Evolutionary conservation across 2,113 vertebrate species (phyloP), one percentile per base, ranked within the genome.

Genomic region (Lutjanus erythropterus): DNA sequence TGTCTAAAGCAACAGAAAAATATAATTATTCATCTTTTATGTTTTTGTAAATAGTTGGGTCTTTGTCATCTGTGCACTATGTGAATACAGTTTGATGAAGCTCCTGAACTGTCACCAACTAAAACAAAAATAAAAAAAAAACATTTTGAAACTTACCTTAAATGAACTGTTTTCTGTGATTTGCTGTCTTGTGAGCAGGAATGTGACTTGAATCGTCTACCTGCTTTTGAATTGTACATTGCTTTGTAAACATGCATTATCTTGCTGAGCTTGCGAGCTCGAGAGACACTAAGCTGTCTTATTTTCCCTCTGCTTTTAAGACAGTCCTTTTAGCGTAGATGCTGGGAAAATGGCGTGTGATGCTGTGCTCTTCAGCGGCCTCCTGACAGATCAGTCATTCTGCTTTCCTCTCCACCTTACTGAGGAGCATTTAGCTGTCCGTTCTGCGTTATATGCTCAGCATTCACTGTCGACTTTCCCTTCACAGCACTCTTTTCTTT

Each of bases 371-470:
- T 55, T 64, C 21, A 42, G 21, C 39, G 11, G 29, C 12, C 52
- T 60, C 50, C 52, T 76, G 66, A 55, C 67, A 66, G 56, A 74
- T 77, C 64, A 62, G 56, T 76, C 66, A 62, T 61, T 59, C 50
- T 16, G 44, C 58, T 59, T 76, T 61, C 44, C 58, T 80, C 53
- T 41, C 37, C 39, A 44, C 59, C 69, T 78, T 33, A 3, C 19
- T 69, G 50, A 41, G 37, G 31, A 41, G 50, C 66, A 56, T 81
- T 88, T 67, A 66, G 50, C 49, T 66, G 8, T 82, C 62, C 5
- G 1, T 73, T 70, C 27, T 39, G n/a, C 3, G 21, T 39, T 61
- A 39, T 35, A 41, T 47, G 19, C 71, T 76, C 75, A 42, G 47
- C 35, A 42, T 78, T 84, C 70, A 78, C 73, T 46, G 52, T 56